A percentile compares a stretch with the other conserved stretches of the same genome.
These are phyloP conservation scores for Tokudaia tokunoshimensis DNA, from an alignment of 2,797 vertebrate species.

Conservation along the genomic window DNA sequence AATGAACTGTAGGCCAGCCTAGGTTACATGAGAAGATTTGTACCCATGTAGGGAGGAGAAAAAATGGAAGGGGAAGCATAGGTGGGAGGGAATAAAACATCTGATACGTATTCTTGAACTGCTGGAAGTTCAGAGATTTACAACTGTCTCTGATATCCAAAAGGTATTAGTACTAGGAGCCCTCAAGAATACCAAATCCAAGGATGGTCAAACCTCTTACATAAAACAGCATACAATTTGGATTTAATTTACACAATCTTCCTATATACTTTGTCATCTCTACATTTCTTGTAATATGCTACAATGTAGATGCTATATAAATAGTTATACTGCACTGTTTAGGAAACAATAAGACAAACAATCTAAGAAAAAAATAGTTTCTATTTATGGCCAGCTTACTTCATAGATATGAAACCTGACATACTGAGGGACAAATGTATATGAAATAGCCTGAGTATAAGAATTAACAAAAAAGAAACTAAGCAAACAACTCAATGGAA, in stretches of 20 bases:
- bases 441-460: not conserved
- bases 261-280: not conserved
- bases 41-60: not conserved
- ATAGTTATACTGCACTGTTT: not conserved
- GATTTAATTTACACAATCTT: not conserved
- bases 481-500: conserved; percentile 25
- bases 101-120: conserved; percentile 51
- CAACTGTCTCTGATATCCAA: not conserved
- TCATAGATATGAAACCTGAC: not conserved
- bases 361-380: conserved; percentile 4
- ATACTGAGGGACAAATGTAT: not conserved
- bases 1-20: not conserved
- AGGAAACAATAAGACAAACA: not conserved
- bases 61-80: not conserved
- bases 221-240: not conserved
- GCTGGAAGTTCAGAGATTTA: not conserved
- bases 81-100: conserved; percentile 3
- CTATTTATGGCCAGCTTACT: not conserved
- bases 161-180: not conserved
- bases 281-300: not conserved
- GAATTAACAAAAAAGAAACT: conserved; percentile 26
- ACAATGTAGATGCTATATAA: not conserved
- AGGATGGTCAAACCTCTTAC: not conserved
- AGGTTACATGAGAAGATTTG: not conserved
- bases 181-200: not conserved